These are phyloP conservation scores for Apteryx owenii DNA, from an alignment of 2,113 vertebrate species.

Conservation along the genomic window DNA sequence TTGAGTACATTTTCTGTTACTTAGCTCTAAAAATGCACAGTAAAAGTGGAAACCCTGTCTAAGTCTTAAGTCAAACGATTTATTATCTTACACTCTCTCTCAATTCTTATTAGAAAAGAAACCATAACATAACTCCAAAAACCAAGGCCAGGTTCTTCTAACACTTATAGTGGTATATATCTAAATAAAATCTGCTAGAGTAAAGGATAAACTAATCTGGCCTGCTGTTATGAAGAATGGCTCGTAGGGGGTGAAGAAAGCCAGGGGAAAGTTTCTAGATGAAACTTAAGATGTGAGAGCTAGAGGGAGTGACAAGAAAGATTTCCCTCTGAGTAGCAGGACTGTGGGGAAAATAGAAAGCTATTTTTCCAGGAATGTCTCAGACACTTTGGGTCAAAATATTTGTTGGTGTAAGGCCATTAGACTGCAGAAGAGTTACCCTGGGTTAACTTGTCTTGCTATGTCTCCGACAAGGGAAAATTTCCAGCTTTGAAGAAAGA, in stretches of 20 bases:
- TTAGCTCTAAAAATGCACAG: not conserved
- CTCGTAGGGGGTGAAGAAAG: not conserved
- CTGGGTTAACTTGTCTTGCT: slow-evolving; percentile 12
- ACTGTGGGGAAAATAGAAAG: not conserved
- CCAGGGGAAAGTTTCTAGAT: not conserved
- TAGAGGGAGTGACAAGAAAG: slow-evolving; percentile 18
- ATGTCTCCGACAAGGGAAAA: not conserved
- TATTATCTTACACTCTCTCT: not conserved
- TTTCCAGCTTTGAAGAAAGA: slow-evolving; percentile 38
- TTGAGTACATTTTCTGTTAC: not conserved
- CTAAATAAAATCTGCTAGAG: not conserved
- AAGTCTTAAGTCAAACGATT: not conserved
- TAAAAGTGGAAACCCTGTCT: not conserved
- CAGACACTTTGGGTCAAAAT: slow-evolving; percentile 33
- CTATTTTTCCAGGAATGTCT: slow-evolving; percentile 32
- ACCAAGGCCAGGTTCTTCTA: not conserved
- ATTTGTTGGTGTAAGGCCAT: not conserved
- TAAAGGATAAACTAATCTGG: not conserved
- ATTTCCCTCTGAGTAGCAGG: not conserved
- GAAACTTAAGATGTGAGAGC: not conserved
- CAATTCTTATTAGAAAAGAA: not conserved
- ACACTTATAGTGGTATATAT: accelerated
- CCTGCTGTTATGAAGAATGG: not conserved
- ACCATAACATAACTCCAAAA: not conserved
- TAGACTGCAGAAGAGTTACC: slow-evolving; percentile 13